Conservation (phyloP, 2,113 vertebrate genomes). For the Oreotrochilus melanogaster region DNA sequence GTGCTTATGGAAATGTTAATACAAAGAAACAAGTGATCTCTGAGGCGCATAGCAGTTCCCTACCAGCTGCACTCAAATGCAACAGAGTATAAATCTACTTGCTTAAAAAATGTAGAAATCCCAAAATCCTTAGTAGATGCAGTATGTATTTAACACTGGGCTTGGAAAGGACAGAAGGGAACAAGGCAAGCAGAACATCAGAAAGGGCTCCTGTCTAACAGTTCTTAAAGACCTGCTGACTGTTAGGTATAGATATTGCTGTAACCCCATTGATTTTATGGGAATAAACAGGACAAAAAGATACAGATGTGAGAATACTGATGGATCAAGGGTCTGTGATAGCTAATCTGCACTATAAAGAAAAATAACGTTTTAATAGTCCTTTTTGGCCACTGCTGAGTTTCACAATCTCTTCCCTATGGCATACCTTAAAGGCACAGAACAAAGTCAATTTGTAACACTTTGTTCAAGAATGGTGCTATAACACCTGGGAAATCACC, state of each 20-base stretch:
- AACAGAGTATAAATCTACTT: background rate
- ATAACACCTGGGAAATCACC: background rate
- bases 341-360: conserved; percentile 15
- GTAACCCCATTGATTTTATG: background rate
- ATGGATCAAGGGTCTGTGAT: background rate
- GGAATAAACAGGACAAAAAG: conserved; percentile 29
- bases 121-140: background rate
- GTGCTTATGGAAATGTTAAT: background rate
- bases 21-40: background rate
- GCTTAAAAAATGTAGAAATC: background rate
- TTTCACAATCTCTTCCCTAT: background rate
- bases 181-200: background rate
- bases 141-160: background rate
- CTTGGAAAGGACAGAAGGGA: background rate
- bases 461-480: background rate
- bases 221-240: background rate
- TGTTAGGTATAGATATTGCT: background rate
- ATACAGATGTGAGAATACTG: background rate
- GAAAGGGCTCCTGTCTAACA: background rate
- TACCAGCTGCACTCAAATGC: background rate
- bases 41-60: background rate
- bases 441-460: background rate
- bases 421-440: background rate
- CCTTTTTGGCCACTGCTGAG: background rate
- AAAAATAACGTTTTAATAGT: background rate